A percentile compares a stretch with the other conserved stretches of the same genome.
Evolutionary conservation across 1,140 invertebrate genomes (phyloP).

Genomic region (Lucilia cuprina): DNA sequence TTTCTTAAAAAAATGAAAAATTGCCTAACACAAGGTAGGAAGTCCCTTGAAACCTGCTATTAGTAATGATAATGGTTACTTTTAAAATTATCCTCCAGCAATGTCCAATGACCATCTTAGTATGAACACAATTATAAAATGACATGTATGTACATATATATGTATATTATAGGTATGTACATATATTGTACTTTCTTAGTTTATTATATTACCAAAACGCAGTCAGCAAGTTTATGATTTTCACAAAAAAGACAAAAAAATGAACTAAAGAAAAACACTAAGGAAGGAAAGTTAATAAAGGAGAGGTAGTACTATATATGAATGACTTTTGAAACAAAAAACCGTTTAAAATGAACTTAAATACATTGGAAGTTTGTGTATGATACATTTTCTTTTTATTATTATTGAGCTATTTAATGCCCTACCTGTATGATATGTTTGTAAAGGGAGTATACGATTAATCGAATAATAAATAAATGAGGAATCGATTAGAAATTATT

Average conservation of each 20-base stretch:
- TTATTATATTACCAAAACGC: background rate
- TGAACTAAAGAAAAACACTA: background rate
- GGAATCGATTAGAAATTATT: background rate
- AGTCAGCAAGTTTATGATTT: slow-evolving; percentile 7
- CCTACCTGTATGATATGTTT: slow-evolving; percentile 29
- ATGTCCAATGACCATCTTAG: too few species aligned
- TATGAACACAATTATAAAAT: too few species aligned
- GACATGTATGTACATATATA: too few species aligned
- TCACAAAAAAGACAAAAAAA: background rate
- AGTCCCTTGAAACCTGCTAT: too few species aligned
- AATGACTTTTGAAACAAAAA: background rate
- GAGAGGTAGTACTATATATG: background rate
- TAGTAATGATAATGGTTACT: too few species aligned
- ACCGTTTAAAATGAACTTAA: slow-evolving; percentile 21
- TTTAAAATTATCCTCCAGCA: too few species aligned
- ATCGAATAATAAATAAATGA: background rate
- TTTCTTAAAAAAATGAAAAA: too few species aligned
- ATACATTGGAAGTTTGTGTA: slow-evolving; percentile 12
- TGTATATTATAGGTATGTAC: too few species aligned
- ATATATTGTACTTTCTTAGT: too few species aligned
- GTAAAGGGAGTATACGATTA: background rate
- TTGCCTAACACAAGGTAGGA: too few species aligned
- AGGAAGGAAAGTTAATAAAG: background rate
- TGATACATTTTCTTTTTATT: background rate
- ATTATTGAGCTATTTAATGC: slow-evolving; percentile 28